Percentiles rank a stretch among this genome's conserved stretches.
Conservation (phyloP, 2,113 vertebrate genomes). For the Tetraodon nigroviridis region DNA sequence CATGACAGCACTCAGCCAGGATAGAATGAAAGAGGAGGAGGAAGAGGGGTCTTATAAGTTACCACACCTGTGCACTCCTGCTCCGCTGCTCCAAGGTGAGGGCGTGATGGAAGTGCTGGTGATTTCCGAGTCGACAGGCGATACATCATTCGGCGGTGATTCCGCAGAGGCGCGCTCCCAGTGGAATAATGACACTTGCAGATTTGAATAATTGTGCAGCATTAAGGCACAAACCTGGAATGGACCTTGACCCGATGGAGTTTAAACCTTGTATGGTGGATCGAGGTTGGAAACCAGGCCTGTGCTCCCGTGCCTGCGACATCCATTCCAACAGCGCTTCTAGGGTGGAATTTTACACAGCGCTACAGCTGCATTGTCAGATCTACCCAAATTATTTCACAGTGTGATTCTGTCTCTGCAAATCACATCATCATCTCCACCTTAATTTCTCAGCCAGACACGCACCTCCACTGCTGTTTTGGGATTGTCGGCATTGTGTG, state of each 20-base stretch:
- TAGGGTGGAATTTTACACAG: conserved; percentile 26
- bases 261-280: conserved; percentile 30
- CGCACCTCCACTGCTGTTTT: too few species aligned
- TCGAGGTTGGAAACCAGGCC: too few species aligned
- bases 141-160: conserved; percentile 71
- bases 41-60: conserved; percentile 57
- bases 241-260: conserved; percentile 58
- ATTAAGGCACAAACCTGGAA: conserved; percentile 54
- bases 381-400: conserved; percentile 43
- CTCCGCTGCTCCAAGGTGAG: conserved; percentile 55
- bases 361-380: conserved; percentile 38
- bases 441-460: conserved; percentile 27
- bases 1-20: conserved; percentile 56
- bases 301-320: too few species aligned
- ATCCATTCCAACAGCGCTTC: conserved; percentile 35
- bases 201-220: conserved; percentile 63
- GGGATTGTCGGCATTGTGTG: conserved; percentile 6
- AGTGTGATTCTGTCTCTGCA: conserved; percentile 24
- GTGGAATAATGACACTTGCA: conserved; percentile 63
- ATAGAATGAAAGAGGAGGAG: conserved; percentile 40
- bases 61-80: conserved; percentile 66
- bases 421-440: conserved; percentile 37
- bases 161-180: conserved; percentile 56
- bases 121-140: conserved; percentile 70
- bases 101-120: conserved; percentile 47